These are phyloP conservation scores for Crax fasciolata DNA, from an alignment of 2,797 vertebrate genomes.

Conservation along the genomic window DNA sequence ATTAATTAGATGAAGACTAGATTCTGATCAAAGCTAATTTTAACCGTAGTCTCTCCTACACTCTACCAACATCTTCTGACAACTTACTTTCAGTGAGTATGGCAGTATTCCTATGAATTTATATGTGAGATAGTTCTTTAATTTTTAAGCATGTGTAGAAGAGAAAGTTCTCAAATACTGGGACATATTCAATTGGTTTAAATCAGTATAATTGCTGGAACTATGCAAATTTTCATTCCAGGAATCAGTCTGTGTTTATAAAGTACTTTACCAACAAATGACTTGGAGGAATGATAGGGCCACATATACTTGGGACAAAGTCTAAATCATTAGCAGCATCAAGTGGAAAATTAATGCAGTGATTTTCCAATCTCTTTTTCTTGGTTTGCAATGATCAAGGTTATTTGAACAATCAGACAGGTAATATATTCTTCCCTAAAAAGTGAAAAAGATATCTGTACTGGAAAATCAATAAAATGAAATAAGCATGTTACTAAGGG, in stretches of 20 bases:
- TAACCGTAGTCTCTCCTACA: neutral
- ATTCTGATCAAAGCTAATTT: neutral
- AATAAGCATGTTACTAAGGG: neutral
- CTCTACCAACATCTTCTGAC: neutral
- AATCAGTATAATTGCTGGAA: neutral
- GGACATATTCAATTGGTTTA: neutral
- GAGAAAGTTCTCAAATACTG: neutral
- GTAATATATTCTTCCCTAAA: neutral
- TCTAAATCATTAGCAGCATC: neutral
- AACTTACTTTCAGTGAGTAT: neutral
- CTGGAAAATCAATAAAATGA: slow-evolving; percentile 17
- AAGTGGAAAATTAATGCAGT: neutral
- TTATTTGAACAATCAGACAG: neutral
- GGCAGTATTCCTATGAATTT: neutral
- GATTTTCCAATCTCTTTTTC: neutral
- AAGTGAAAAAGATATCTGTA: neutral
- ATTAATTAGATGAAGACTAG: neutral
- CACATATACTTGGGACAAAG: neutral
- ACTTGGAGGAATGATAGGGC: neutral
- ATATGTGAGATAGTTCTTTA: neutral
- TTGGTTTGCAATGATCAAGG: neutral
- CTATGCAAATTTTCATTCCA: neutral
- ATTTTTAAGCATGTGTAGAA: neutral
- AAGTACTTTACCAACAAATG: neutral
- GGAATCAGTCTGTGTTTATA: neutral